phyloP scores from a whole-genome alignment of 1,140 invertebrate species.

The Polypedilum vanderplanki region DNA sequence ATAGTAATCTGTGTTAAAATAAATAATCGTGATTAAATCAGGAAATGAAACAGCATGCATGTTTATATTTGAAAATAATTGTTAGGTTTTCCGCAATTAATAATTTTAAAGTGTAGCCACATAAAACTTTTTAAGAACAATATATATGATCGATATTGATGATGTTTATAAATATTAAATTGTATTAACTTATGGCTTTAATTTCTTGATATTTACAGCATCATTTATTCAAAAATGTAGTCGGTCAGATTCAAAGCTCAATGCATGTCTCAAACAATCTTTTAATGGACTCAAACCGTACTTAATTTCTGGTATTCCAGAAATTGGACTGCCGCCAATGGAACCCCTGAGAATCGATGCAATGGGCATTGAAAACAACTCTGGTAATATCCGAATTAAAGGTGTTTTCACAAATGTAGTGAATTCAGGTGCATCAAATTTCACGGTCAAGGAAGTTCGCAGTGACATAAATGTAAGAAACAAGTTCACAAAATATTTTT shows the following conservation, averaged over 20 bases:
- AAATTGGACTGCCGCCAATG: slow-evolving; percentile 61
- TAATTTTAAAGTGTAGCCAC: background rate
- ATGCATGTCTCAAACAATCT: slow-evolving; percentile 57
- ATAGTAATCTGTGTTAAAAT: no score
- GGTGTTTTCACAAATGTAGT: slow-evolving; percentile 65
- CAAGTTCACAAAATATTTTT: no score
- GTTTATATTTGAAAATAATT: background rate
- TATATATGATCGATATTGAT: background rate
- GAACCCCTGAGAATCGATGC: slow-evolving; percentile 62
- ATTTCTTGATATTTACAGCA: slow-evolving; percentile 49
- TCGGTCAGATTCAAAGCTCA: slow-evolving; percentile 56
- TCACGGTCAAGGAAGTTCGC: slow-evolving; percentile 50
- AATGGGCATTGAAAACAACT: slow-evolving; percentile 65
- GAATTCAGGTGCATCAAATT: slow-evolving; percentile 63
- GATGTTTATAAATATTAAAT: background rate
- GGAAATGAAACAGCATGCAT: background rate
- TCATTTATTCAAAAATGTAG: slow-evolving; percentile 65
- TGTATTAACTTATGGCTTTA: background rate
- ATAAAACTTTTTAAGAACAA: background rate
- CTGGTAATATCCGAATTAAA: slow-evolving; percentile 61
- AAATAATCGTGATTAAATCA: background rate
- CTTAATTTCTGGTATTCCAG: slow-evolving; percentile 57
- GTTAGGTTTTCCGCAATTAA: background rate
- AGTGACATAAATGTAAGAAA: slow-evolving; percentile 30
- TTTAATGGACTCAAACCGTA: slow-evolving; percentile 66